Percentiles rank a stretch among this genome's conserved stretches.
These are phyloP conservation scores for Lemur catta DNA, from an alignment of 2,797 vertebrate genomes.

Conservation along the genomic window DNA sequence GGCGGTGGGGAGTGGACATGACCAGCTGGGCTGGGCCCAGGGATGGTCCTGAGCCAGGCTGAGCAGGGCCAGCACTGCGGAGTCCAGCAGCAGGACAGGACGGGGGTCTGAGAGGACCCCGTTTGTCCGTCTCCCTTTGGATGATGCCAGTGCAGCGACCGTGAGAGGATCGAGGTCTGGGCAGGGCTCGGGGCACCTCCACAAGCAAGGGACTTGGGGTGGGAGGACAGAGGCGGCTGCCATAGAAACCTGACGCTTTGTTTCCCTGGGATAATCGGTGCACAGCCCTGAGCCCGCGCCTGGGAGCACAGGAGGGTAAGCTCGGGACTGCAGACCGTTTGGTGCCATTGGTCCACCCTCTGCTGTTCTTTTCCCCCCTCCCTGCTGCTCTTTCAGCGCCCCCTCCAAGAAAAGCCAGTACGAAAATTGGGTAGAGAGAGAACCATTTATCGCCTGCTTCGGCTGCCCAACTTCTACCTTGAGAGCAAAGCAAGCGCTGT, in stretches of 20 bases:
- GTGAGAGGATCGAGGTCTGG: background rate
- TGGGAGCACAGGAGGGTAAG: fast-evolving
- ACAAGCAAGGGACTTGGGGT: fast-evolving
- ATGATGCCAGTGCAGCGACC: fast-evolving
- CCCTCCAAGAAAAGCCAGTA: fast-evolving
- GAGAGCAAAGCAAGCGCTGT: background rate
- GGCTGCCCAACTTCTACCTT: background rate
- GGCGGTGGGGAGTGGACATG: too few species aligned
- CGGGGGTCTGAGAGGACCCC: fast-evolving
- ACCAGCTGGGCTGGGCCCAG: background rate
- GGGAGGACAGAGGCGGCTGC: background rate
- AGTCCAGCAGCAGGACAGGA: background rate
- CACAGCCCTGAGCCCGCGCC: fast-evolving
- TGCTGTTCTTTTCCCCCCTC: too few species aligned
- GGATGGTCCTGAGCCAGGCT: background rate
- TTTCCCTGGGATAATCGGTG: background rate
- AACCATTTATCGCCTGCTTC: fast-evolving
- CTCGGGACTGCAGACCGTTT: fast-evolving
- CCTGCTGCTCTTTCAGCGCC: background rate
- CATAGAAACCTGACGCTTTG: background rate
- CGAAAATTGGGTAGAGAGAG: background rate
- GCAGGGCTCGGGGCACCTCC: too few species aligned
- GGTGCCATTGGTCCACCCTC: fast-evolving
- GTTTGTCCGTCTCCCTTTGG: background rate
- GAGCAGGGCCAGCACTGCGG: background rate